Percentiles rank a stretch among this genome's conserved stretches.
Conservation (phyloP, 2,888 invertebrate genomes). For the Mechanitis mazaeus region DNA sequence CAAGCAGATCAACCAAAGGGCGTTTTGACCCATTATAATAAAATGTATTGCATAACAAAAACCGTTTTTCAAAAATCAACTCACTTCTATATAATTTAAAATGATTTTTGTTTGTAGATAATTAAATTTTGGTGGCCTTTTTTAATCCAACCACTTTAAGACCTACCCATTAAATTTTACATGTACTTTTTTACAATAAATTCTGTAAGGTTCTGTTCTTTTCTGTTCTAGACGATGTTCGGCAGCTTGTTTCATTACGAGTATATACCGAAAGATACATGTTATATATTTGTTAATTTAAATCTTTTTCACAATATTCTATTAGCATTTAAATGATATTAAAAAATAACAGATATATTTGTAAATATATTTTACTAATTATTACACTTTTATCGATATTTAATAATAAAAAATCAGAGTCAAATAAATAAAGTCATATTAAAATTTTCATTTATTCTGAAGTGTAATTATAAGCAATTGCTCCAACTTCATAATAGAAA, state of each 20-base stretch:
- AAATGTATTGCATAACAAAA: conserved; percentile 1
- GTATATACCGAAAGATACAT: not conserved
- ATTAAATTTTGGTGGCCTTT: not conserved
- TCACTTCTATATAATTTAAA: not conserved
- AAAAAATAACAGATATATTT: not conserved
- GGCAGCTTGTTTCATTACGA: conserved; percentile 28
- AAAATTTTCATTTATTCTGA: not conserved
- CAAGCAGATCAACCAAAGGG: conserved; percentile 33
- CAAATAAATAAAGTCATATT: no score
- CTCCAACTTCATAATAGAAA: conserved; percentile 6
- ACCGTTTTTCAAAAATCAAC: conserved; percentile 1
- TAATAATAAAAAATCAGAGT: no score
- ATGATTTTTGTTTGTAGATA: not conserved
- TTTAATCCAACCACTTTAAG: not conserved
- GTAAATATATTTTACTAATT: no score
- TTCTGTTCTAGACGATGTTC: conserved; percentile 30
- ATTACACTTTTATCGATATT: not conserved
- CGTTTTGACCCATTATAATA: conserved; percentile 11
- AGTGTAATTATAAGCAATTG: not conserved
- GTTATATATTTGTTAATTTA: not conserved
- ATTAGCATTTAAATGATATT: not conserved
- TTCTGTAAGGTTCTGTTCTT: conserved; percentile 31
- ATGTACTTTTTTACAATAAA: conserved; percentile 33
- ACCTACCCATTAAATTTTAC: conserved; percentile 33
- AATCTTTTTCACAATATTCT: not conserved